Conservation (phyloP, 2,797 vertebrate genomes). For the Rhincodon typus region DNA sequence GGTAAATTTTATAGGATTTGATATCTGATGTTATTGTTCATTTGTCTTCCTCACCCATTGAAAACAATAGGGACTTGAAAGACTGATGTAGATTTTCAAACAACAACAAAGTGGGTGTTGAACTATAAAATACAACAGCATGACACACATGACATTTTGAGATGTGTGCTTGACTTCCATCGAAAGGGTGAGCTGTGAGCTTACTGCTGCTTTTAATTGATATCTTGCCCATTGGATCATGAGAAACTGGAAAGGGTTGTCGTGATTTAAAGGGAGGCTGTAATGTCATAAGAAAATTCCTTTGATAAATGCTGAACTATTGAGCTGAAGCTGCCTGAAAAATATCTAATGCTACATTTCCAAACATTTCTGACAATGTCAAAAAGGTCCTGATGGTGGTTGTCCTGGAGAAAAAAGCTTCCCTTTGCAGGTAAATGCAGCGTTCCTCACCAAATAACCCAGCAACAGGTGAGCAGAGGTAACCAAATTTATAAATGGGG, state of each 20-base stretch:
- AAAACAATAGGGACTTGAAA: not conserved
- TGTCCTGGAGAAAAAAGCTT: not conserved
- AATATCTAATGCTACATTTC: not conserved
- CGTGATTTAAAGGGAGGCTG: not conserved
- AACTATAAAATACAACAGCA: not conserved
- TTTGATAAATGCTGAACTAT: not conserved
- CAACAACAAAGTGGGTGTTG: not conserved
- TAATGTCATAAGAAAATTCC: not conserved
- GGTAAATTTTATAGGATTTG: not conserved
- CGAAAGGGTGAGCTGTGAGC: not conserved
- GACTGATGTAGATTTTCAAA: not conserved
- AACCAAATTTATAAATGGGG: not conserved
- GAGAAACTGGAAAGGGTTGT: not conserved
- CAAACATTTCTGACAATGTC: not conserved
- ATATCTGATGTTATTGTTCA: not conserved
- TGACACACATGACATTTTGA: not conserved
- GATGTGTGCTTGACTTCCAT: not conserved
- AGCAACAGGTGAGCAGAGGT: not conserved
- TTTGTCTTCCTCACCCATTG: not conserved
- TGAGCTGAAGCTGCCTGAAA: not conserved
- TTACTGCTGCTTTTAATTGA: not conserved
- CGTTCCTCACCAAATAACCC: not conserved
- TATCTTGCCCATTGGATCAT: not conserved
- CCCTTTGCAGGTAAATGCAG: not conserved
- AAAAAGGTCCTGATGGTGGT: not conserved